Base-by-base conservation (phyloP, 2,888 invertebrate species). In the Mesorhabditis spiculigera region DNA sequence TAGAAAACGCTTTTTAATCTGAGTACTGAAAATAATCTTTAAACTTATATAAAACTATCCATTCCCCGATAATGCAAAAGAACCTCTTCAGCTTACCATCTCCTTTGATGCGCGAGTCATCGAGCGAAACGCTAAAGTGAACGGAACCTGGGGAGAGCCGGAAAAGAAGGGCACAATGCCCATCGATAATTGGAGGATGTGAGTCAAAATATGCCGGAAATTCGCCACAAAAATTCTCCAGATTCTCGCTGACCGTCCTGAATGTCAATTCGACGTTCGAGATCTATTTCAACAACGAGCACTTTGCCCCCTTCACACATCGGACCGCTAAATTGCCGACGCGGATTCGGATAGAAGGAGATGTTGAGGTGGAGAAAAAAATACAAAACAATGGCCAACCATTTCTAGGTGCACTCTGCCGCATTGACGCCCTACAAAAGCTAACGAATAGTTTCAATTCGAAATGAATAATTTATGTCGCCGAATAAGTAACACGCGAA, bases 101-200 rank as follows among this genome's bases (percentile, higher is more conserved):
- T 13, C 8, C 58, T 50, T 50, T 50, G 10, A 50, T 13, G 58
- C 58, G 58, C 8, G n/a, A 0, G n/a, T n/a, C 8, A 50, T 50
- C 58, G 58, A 50, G 58, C 58, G 58, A 50, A 50, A 50, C 58
- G 58, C 58, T 10, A 50, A 50, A 50, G 58, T 50, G 10, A n/a
- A 50, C 58, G 58, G 58, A 13, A n/a, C n/a, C 0, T 50, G 58
- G 58, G 58, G 58, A 50, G 58, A 50, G n/a, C 10, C n/a, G 10
- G 58, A 50, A n/a, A 50, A 50, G 58, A 50, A 50, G n/a, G 58
- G 58, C 8, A 13, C 58, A 10, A 50, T 50, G 58, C 58, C 58
- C 10, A 50, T 50, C 10, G 58, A 50, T 50, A 50, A 50, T 50
- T 50, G 58, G 58, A 50, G 58, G n/a, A 50, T 50, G 58, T 50